Percentiles rank a stretch among this genome's conserved stretches.
Evolutionary conservation across 2,113 vertebrate species (phyloP).

Genomic region (Cathartes aura): DNA sequence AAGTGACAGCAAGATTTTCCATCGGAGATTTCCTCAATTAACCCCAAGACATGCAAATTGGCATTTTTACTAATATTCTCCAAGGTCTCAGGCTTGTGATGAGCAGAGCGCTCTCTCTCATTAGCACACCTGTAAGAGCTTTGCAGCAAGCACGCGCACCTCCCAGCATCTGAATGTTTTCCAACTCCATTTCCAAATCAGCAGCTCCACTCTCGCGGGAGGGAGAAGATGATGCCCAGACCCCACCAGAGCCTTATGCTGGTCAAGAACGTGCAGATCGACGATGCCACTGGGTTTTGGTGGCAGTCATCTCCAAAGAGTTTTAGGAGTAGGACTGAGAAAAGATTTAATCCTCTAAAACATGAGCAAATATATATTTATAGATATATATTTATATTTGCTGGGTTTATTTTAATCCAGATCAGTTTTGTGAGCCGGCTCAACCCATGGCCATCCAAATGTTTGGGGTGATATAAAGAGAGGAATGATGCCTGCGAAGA

Average conservation of each 20-base stretch:
- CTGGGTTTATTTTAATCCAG: neutral
- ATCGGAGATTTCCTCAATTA: slow-evolving; percentile 63
- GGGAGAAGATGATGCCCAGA: neutral
- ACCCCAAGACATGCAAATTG: slow-evolving; percentile 64
- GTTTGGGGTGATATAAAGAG: neutral
- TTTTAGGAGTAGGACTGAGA: neutral
- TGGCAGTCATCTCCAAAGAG: neutral
- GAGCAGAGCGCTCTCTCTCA: slow-evolving; percentile 15
- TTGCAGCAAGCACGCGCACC: neutral
- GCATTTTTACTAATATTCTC: slow-evolving; percentile 56
- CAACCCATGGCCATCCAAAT: neutral
- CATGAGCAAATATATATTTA: neutral
- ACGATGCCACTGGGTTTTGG: neutral
- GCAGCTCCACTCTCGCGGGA: neutral
- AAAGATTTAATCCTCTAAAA: neutral
- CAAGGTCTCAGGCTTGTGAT: slow-evolving; percentile 40
- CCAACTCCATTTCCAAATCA: neutral
- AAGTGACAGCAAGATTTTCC: slow-evolving; percentile 56
- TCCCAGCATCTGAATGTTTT: neutral
- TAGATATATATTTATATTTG: neutral
- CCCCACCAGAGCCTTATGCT: neutral
- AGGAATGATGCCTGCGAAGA: neutral
- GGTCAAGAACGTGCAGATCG: fast-evolving
- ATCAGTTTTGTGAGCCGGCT: neutral
- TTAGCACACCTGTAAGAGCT: slow-evolving; percentile 48